phyloP scores from a whole-genome alignment of 2,113 vertebrate genomes.

The Herpailurus yagouaroundi region DNA sequence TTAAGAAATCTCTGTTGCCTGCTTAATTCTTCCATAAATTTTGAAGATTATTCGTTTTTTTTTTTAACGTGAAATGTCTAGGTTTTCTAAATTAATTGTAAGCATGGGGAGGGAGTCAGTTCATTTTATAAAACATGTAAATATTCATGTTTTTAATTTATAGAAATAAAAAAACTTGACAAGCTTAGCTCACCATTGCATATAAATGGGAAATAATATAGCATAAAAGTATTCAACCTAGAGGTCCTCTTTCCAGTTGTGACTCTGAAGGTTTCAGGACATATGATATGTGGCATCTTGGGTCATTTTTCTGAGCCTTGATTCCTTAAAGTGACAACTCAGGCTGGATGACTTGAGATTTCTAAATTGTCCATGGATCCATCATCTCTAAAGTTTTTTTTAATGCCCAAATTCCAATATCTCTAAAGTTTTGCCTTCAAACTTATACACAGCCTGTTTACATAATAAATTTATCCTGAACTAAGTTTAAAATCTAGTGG shows the following conservation, averaged over 20 bases:
- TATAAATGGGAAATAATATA: background rate
- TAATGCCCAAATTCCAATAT: background rate
- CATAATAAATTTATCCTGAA: background rate
- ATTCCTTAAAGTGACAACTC: background rate
- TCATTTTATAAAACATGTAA: background rate
- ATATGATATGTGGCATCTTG: background rate
- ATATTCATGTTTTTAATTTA: background rate
- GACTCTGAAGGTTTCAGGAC: background rate
- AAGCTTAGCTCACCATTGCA: background rate
- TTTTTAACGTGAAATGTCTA: background rate
- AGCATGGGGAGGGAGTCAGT: background rate
- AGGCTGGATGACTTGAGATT: background rate
- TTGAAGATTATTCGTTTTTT: background rate
- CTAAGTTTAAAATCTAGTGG: conserved; percentile 48
- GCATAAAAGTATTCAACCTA: background rate
- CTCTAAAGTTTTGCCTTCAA: background rate
- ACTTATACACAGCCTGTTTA: background rate
- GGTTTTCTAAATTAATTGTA: conserved; percentile 38
- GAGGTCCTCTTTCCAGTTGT: background rate
- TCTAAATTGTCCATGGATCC: background rate
- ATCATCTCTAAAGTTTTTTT: background rate
- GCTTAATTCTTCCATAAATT: background rate
- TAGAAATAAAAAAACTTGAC: background rate
- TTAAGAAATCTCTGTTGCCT: conserved; percentile 1
- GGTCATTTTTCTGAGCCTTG: background rate